A percentile compares a stretch with the other conserved stretches of the same genome.
These are phyloP conservation scores for Synergus itoensis DNA, from an alignment of 2,888 invertebrate species.

Conservation along the genomic window DNA sequence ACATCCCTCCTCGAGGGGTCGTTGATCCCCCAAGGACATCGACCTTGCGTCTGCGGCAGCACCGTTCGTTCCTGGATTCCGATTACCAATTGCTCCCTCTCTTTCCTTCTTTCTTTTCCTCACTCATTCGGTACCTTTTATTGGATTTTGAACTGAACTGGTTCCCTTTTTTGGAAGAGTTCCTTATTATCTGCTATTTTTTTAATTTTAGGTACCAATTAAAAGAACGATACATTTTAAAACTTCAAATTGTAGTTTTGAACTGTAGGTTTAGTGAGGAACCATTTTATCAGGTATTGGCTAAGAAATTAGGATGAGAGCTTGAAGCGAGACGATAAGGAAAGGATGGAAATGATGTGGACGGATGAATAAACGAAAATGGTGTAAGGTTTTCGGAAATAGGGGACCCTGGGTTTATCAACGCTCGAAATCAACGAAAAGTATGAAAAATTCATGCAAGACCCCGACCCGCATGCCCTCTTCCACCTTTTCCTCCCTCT, in stretches of 20 bases:
- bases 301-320: not conserved
- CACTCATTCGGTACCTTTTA: not conserved
- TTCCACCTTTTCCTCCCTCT: slow-evolving; percentile 33
- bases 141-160: not conserved
- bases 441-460: slow-evolving; percentile 44
- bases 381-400: slow-evolving; percentile 18
- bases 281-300: not conserved
- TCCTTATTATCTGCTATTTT: not conserved
- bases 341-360: slow-evolving; percentile 10
- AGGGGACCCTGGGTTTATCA: slow-evolving; percentile 17
- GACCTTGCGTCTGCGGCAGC: slow-evolving; percentile 76
- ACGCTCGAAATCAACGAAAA: slow-evolving; percentile 19
- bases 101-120: slow-evolving; percentile 13
- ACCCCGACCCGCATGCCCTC: slow-evolving; percentile 38
- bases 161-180: not conserved
- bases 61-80: slow-evolving; percentile 74
- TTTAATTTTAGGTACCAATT: not conserved
- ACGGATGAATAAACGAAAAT: slow-evolving; percentile 33
- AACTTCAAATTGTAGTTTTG: not conserved
- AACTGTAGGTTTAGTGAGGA: not conserved
- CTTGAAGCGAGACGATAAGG: not conserved
- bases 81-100: slow-evolving; percentile 69
- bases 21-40: slow-evolving; percentile 78
- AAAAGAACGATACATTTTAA: not conserved
- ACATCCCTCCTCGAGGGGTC: slow-evolving; percentile 74